Percentiles rank a stretch among this genome's conserved stretches.
These are phyloP conservation scores for Sarcophaga rosellei DNA, from an alignment of 2,888 invertebrate species.

Conservation along the genomic window DNA sequence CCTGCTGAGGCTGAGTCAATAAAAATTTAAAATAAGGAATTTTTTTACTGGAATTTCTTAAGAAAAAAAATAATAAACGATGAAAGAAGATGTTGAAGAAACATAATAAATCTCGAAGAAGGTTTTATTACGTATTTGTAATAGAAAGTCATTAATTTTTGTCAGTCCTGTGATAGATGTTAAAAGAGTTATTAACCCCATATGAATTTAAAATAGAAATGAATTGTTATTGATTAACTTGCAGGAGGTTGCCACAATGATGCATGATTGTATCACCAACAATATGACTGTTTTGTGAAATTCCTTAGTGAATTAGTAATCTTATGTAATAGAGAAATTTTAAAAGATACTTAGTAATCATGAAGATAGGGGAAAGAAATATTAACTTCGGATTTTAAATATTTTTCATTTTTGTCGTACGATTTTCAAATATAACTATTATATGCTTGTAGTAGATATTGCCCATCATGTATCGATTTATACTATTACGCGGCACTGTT, in stretches of 20 bases:
- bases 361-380: too few species aligned
- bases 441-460: too few species aligned
- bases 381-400: too few species aligned
- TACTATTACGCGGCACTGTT: too few species aligned
- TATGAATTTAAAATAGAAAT: conserved; percentile 57
- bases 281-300: background rate
- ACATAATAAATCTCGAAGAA: too few species aligned
- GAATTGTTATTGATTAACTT: conserved; percentile 58
- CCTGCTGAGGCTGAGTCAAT: conserved; percentile 47
- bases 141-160: conserved; percentile 52
- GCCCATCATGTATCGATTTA: too few species aligned
- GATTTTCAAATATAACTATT: too few species aligned
- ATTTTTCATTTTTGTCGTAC: too few species aligned
- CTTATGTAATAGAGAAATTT: too few species aligned
- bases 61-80: background rate
- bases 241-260: conserved; percentile 51
- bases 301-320: background rate
- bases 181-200: conserved; percentile 68
- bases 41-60: conserved; percentile 14
- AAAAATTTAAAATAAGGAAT: conserved; percentile 17
- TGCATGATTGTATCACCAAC: conserved; percentile 40
- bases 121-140: background rate
- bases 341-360: too few species aligned
- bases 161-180: conserved; percentile 43
- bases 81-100: background rate